A percentile compares a stretch with the other conserved stretches of the same genome.
phyloP scores from a whole-genome alignment of 2,113 vertebrate genomes.

The Pangasianodon hypophthalmus region DNA sequence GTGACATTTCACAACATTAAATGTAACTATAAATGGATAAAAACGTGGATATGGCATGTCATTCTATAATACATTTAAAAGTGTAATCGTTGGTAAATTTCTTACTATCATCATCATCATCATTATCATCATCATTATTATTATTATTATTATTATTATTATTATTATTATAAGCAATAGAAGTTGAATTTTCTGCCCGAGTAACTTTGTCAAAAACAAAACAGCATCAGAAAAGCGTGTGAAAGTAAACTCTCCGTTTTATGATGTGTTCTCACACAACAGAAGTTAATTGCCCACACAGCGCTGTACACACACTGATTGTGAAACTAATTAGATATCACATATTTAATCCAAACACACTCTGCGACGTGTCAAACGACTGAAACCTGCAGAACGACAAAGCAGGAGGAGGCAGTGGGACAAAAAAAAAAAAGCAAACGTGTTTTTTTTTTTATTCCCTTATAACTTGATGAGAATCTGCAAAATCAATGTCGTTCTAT shows the following conservation, averaged over 20 bases:
- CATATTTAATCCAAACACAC: conserved; percentile 37
- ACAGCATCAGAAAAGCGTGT: background rate
- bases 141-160: background rate
- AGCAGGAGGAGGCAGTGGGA: background rate
- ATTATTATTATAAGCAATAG: background rate
- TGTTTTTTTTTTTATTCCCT: background rate
- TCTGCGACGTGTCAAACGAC: conserved; percentile 5
- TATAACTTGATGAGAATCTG: background rate
- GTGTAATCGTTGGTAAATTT: background rate
- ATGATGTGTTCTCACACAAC: conserved; percentile 33
- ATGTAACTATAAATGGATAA: background rate
- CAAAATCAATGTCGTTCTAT: conserved; percentile 26
- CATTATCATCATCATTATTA: background rate
- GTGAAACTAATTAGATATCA: conserved; percentile 28
- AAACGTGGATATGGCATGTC: background rate
- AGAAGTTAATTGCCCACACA: conserved; percentile 31
- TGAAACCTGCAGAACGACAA: background rate
- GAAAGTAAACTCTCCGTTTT: conserved; percentile 10
- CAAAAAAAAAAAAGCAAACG: background rate
- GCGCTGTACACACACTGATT: conserved; percentile 38
- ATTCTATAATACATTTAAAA: too few relatives aligned
- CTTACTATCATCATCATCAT: too few relatives aligned
- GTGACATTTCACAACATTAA: background rate
- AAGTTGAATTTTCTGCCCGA: background rate
- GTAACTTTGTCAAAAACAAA: background rate